Evolutionary conservation across 1,140 invertebrate species (phyloP).

Genomic region (Drosophila kepulauana): DNA sequence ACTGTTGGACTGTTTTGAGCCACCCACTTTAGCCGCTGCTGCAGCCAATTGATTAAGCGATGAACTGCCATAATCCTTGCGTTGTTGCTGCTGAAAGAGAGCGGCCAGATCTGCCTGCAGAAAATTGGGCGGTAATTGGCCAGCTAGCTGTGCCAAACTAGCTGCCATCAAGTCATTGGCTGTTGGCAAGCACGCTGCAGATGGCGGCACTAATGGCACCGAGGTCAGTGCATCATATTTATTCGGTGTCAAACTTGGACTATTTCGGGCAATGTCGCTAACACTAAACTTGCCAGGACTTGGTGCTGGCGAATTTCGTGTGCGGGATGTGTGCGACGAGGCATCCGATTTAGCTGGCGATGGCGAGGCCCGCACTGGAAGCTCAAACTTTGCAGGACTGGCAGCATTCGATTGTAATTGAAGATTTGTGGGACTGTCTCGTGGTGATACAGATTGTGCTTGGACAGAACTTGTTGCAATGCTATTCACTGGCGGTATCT

Average conservation of each 20-base stretch:
- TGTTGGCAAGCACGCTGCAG: conserved; percentile 64
- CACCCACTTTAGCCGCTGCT: conserved; percentile 78
- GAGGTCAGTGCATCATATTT: conserved; percentile 64
- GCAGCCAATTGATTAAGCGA: conserved; percentile 80
- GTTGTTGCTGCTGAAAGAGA: conserved; percentile 73
- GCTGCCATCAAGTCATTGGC: conserved; percentile 83
- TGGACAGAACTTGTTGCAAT: background rate
- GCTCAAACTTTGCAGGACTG: conserved; percentile 83
- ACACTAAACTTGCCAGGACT: conserved; percentile 82
- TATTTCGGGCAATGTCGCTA: conserved; percentile 78
- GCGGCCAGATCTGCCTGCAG: conserved; percentile 71
- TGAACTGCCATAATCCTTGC: conserved; percentile 79
- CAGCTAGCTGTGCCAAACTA: conserved; percentile 78
- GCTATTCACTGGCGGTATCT: conserved; percentile 11
- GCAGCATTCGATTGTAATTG: conserved; percentile 74
- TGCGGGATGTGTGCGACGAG: conserved; percentile 73
- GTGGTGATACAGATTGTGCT: conserved; percentile 54
- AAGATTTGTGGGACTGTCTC: conserved; percentile 82
- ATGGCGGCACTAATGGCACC: conserved; percentile 47
- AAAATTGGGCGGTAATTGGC: conserved; percentile 78
- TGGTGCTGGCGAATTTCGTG: conserved; percentile 77
- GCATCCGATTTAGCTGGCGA: conserved; percentile 84
- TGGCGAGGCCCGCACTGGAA: conserved; percentile 77
- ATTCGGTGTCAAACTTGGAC: conserved; percentile 81
- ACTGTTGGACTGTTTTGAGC: conserved; percentile 58